Base-by-base conservation (phyloP, 2,113 vertebrate species). In the Bos javanicus region DNA sequence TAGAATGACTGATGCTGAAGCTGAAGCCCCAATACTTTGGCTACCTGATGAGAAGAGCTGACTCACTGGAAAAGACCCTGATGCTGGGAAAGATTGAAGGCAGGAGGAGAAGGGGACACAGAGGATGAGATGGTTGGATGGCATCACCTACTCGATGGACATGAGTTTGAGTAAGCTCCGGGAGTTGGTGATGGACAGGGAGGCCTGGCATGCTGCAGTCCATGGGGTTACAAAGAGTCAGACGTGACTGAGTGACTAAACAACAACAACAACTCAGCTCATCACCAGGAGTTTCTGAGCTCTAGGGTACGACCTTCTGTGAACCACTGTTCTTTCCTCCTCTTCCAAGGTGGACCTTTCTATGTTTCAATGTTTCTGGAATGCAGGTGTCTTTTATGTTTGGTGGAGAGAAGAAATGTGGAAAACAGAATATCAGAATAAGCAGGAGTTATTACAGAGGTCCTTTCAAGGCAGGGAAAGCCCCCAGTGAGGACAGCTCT, bases 221-320 rank as follows among this genome's bases (percentile, higher is more conserved):
- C 64, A 12, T 71, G 64, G 17, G n/a, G 64, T 21, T 9, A 12
- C n/a, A 71, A 36, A 71, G n/a, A 71, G n/a, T 21, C 64, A 71
- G 19, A 36, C 9, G 21, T 0, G 2, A 23, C n/a, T 36, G 17
- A 21, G 9, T 23, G n/a, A 23, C 64, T 67, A 1, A 43, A 43
- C 43, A 64, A 33, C 6, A 36, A 30, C 59, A 62, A 71, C 17
- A 36, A 14, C 54, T 82, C 33, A 16, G 14, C 19, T 59, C 82
- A 4, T 7, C 5, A 14, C 52, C 36, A 19, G 60, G 62, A 33
- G 0, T 15, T 43, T 84, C 74, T 36, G 36, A 56, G 57, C 62
- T 14, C 28, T 1, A 1, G n/a, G 59, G 10, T 7, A 2, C 0
- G 1, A 17, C 19, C 80, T 25, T 2, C 14, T 39, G 0, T 10